A percentile compares a stretch with the other conserved stretches of the same genome.
Evolutionary conservation across 2,797 vertebrate genomes (phyloP).

Genomic region (Sciurus carolinensis): DNA sequence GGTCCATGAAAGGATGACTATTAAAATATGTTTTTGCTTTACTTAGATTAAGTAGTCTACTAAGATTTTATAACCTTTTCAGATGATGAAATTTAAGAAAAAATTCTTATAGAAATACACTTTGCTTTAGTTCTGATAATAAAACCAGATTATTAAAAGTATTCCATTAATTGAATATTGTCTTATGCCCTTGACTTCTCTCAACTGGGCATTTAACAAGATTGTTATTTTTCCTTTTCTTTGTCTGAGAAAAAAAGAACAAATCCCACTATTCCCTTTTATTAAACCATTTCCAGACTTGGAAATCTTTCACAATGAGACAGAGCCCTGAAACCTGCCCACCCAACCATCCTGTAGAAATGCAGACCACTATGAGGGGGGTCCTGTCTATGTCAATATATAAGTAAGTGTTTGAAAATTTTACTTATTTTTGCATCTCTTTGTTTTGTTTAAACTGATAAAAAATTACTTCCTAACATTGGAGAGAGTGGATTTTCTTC

Average conservation of each 20-base stretch:
- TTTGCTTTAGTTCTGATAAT: background rate
- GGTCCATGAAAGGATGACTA: background rate
- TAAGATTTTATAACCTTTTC: constrained; percentile 16
- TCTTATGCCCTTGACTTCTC: background rate
- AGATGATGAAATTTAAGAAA: background rate
- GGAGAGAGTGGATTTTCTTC: background rate
- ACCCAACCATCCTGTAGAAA: background rate
- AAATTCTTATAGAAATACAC: background rate
- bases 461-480: background rate
- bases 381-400: background rate
- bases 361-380: background rate
- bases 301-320: background rate
- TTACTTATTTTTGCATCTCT: background rate
- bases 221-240: background rate
- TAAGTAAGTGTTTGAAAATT: background rate
- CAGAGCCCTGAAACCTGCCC: background rate
- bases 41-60: background rate
- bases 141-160: background rate
- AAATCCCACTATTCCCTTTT: background rate
- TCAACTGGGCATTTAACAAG: background rate
- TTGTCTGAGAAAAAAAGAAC: background rate
- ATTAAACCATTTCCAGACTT: background rate
- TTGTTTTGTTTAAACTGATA: background rate
- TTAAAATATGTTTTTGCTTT: background rate
- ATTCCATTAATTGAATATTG: background rate